A percentile compares a stretch with the other conserved stretches of the same genome.
phyloP scores from a whole-genome alignment of 2,797 vertebrate species.

The Dermochelys coriacea region DNA sequence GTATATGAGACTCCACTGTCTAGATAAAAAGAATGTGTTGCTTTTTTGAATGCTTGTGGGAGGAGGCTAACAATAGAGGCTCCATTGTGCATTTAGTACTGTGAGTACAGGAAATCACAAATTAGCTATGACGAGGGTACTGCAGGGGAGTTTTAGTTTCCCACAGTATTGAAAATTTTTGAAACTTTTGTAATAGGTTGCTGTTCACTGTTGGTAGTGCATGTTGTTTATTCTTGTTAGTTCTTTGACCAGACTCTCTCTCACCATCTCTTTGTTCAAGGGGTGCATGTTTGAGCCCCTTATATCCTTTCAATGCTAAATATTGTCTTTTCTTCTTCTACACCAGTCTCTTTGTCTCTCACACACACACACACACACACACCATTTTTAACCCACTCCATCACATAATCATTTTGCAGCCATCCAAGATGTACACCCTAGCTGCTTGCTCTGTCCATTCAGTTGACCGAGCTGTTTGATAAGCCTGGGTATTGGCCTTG shows the following conservation, averaged over 20 bases:
- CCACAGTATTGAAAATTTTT: constrained; percentile 41
- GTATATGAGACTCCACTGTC: constrained; percentile 58
- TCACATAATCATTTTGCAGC: constrained; percentile 35
- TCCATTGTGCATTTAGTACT: constrained; percentile 66
- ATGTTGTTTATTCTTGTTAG: constrained; percentile 21
- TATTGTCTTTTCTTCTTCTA: background rate
- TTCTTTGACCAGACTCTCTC: background rate
- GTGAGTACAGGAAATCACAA: constrained; percentile 73
- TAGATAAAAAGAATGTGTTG: constrained; percentile 69
- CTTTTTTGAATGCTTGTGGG: constrained; percentile 69
- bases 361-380: background rate
- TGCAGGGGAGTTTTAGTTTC: constrained; percentile 62
- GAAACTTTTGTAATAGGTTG: constrained; percentile 26
- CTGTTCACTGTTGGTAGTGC: constrained; percentile 15
- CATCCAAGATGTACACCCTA: constrained; percentile 34
- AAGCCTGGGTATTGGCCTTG: background rate
- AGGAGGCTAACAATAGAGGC: constrained; percentile 68
- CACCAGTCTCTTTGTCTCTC: too few species aligned
- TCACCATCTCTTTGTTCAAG: constrained; percentile 14
- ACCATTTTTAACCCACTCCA: constrained; percentile 1
- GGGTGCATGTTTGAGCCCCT: background rate
- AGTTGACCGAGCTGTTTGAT: background rate
- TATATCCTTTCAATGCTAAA: constrained; percentile 27
- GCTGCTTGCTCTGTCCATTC: background rate
- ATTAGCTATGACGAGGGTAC: constrained; percentile 61